Evolutionary conservation across 2,797 vertebrate species (phyloP).

Genomic region (Phrynocephalus vlangalii): DNA sequence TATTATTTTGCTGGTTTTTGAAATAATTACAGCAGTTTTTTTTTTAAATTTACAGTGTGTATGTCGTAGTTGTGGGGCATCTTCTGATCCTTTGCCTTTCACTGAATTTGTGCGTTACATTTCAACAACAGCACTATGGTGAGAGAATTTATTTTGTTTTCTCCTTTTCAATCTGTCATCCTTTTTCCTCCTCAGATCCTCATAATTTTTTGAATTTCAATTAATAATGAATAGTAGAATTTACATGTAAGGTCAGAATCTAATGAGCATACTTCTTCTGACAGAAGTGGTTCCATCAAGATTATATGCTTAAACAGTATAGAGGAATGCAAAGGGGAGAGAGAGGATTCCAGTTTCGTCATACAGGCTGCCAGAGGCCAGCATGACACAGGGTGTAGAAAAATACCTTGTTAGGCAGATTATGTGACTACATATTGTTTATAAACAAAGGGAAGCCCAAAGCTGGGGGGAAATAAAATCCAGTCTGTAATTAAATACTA

Average conservation of each 20-base stretch:
- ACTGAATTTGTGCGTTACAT: slow-evolving; percentile 97
- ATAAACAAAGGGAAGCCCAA: no score
- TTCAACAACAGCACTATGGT: slow-evolving; percentile 97
- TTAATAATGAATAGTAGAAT: neutral
- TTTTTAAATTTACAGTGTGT: slow-evolving; percentile 83
- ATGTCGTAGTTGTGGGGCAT: slow-evolving; percentile 94
- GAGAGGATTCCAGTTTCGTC: no score
- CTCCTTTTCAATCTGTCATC: neutral
- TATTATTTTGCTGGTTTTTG: neutral
- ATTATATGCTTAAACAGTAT: no score
- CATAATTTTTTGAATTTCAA: neutral
- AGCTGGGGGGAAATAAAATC: no score
- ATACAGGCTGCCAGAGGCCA: no score
- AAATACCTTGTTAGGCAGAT: no score
- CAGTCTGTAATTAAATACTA: no score
- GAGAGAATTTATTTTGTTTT: slow-evolving; percentile 67
- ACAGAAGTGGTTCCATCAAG: neutral
- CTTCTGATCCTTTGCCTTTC: slow-evolving; percentile 96
- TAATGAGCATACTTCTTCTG: neutral
- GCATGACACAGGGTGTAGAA: no score
- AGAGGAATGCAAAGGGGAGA: neutral
- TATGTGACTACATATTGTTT: no score
- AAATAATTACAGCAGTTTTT: neutral
- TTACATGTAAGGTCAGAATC: neutral
- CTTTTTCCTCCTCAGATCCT: neutral